These are phyloP conservation scores for Polyodon spathula DNA, from an alignment of 2,113 vertebrate species.

Conservation along the genomic window DNA sequence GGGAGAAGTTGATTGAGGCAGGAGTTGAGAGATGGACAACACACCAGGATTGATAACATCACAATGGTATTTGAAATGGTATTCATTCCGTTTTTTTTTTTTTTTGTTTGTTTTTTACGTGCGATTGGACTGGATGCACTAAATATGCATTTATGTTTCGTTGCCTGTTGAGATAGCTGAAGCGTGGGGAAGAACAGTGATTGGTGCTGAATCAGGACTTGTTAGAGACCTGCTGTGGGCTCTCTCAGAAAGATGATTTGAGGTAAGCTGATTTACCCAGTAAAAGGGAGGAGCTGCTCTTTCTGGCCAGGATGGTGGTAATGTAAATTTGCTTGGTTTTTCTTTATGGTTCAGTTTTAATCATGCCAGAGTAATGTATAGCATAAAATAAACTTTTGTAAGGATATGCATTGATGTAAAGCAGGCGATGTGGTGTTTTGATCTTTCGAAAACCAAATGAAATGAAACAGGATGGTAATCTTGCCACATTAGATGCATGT, in stretches of 20 bases:
- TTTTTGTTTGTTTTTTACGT: no score
- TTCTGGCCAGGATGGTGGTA: conserved; percentile 19
- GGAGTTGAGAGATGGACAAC: conserved; percentile 72
- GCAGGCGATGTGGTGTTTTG: neutral
- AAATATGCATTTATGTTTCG: conserved; percentile 75
- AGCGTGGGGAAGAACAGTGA: conserved; percentile 60
- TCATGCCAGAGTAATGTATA: conserved; percentile 17
- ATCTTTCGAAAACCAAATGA: neutral
- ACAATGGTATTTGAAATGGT: conserved; percentile 82
- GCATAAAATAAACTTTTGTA: conserved; percentile 20
- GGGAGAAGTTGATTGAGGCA: conserved; percentile 65
- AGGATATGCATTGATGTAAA: conserved; percentile 20
- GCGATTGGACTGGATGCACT: conserved; percentile 51
- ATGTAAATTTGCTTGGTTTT: conserved; percentile 25
- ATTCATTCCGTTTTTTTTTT: conserved; percentile 66
- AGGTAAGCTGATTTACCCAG: conserved; percentile 67
- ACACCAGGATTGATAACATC: conserved; percentile 82
- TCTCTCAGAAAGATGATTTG: conserved; percentile 68
- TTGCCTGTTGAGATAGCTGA: conserved; percentile 58
- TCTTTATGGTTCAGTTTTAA: conserved; percentile 17
- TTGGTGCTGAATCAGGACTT: conserved; percentile 70
- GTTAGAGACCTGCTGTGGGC: conserved; percentile 69
- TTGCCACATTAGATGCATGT: neutral
- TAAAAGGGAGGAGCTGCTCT: conserved; percentile 49
- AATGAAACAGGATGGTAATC: neutral